phyloP scores from a whole-genome alignment of 2,113 vertebrate species.

The Gadus macrocephalus region DNA sequence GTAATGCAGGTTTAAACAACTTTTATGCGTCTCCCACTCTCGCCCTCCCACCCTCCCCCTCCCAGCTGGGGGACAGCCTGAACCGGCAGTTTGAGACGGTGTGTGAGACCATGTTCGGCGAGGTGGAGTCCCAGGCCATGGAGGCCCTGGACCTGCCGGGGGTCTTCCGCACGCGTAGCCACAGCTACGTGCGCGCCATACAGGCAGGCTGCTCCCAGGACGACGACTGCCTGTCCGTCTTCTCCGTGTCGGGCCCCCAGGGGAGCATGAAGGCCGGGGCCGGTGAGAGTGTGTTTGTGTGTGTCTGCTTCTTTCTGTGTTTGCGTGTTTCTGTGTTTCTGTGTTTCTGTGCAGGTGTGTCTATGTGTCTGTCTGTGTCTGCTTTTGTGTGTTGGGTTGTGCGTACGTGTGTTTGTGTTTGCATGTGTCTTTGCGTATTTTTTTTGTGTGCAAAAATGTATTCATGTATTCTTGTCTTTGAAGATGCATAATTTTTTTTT shows the following conservation, averaged over 20 bases:
- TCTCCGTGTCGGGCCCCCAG: constrained; percentile 85
- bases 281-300: constrained; percentile 74
- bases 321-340: neutral
- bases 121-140: constrained; percentile 93
- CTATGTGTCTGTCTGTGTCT: neutral
- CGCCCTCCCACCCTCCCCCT: neutral
- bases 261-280: constrained; percentile 82
- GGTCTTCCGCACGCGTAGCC: constrained; percentile 95
- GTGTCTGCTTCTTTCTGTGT: neutral
- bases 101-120: constrained; percentile 92
- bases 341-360: constrained; percentile 15
- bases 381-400: neutral
- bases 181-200: constrained; percentile 98
- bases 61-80: constrained; percentile 85
- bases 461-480: too few relatives aligned
- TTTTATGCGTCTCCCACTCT: too few relatives aligned
- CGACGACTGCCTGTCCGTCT: constrained; percentile 95
- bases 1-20: too few relatives aligned
- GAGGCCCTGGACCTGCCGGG: constrained; percentile 96
- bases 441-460: too few relatives aligned
- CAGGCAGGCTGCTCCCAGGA: constrained; percentile 98
- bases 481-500: too few relatives aligned
- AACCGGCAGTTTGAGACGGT: constrained; percentile 93
- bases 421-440: neutral
- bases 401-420: constrained; percentile 4